These are phyloP conservation scores for Okapia johnstoni DNA, from an alignment of 2,113 vertebrate species.

Conservation along the genomic window DNA sequence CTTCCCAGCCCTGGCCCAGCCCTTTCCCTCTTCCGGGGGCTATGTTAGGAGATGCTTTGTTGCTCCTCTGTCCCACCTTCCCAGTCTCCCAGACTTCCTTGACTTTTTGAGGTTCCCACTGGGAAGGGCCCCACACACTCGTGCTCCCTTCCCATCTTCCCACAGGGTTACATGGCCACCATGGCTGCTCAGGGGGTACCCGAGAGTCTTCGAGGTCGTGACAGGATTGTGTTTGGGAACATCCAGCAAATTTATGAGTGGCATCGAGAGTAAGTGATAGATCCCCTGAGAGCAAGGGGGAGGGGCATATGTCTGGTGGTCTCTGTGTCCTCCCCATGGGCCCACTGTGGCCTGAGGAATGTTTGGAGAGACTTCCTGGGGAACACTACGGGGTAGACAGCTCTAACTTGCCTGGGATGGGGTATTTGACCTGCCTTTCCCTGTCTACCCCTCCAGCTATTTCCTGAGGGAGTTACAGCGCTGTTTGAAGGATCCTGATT, in stretches of 20 bases:
- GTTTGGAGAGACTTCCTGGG: neutral
- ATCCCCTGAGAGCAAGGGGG: neutral
- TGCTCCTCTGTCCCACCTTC: neutral
- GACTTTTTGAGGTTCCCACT: neutral
- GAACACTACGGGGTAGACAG: neutral
- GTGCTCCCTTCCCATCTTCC: neutral
- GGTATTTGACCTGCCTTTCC: neutral
- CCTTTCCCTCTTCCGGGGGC: neutral
- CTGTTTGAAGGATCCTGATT: slow-evolving; percentile 90
- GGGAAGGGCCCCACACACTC: neutral
- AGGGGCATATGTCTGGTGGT: neutral
- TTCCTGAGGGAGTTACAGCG: slow-evolving; percentile 91
- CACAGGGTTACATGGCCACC: slow-evolving; percentile 89
- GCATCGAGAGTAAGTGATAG: slow-evolving; percentile 91
- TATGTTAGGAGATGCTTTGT: neutral
- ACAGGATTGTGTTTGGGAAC: slow-evolving; percentile 95
- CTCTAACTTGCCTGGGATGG: neutral
- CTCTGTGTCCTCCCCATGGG: neutral
- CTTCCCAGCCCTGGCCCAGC: neutral
- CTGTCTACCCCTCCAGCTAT: slow-evolving; percentile 80
- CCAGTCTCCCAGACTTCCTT: neutral
- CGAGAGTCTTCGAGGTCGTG: slow-evolving; percentile 92
- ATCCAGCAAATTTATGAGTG: slow-evolving; percentile 96
- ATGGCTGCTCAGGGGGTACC: slow-evolving; percentile 88
- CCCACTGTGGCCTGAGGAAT: neutral